Conservation (phyloP, 2,888 invertebrate genomes). For the Muscina levida region DNA sequence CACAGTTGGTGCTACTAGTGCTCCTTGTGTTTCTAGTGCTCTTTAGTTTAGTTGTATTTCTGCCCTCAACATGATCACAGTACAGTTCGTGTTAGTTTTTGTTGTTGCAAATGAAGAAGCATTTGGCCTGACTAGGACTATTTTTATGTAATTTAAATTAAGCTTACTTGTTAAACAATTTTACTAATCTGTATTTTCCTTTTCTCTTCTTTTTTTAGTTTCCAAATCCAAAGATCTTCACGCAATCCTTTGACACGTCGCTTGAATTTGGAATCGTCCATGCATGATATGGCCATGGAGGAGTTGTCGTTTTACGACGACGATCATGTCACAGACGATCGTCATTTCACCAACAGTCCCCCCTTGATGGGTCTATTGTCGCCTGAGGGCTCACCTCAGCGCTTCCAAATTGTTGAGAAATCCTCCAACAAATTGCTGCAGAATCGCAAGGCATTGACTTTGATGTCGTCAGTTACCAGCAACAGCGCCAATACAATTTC, state of each 20-base stretch:
- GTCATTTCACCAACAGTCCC: conserved; percentile 69
- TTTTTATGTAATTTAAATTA: conserved; percentile 45
- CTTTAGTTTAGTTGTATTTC: conserved; percentile 54
- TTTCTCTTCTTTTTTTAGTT: conserved; percentile 64
- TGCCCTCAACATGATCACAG: conserved; percentile 61
- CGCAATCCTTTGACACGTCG: conserved; percentile 63
- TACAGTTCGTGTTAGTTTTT: conserved; percentile 52
- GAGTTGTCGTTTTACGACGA: conserved; percentile 78
- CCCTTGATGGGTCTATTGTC: conserved; percentile 76
- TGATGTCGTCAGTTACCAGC: conserved; percentile 77
- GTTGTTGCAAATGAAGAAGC: conserved; percentile 36
- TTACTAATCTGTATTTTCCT: conserved; percentile 39
- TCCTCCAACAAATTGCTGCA: conserved; percentile 50
- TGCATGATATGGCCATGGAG: conserved; percentile 73
- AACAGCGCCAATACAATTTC: conserved; percentile 61
- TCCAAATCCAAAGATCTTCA: conserved; percentile 56
- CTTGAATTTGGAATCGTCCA: conserved; percentile 66
- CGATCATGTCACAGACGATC: conserved; percentile 66
- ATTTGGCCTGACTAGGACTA: conserved; percentile 38
- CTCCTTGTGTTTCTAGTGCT: conserved; percentile 27
- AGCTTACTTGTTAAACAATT: conserved; percentile 19
- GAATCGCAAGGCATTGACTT: conserved; percentile 46
- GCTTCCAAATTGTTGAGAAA: conserved; percentile 74
- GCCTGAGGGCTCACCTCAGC: conserved; percentile 78
- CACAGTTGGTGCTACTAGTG: conserved; percentile 41